Conservation (phyloP, 1,140 invertebrate species). For the Helicoverpa armigera region DNA sequence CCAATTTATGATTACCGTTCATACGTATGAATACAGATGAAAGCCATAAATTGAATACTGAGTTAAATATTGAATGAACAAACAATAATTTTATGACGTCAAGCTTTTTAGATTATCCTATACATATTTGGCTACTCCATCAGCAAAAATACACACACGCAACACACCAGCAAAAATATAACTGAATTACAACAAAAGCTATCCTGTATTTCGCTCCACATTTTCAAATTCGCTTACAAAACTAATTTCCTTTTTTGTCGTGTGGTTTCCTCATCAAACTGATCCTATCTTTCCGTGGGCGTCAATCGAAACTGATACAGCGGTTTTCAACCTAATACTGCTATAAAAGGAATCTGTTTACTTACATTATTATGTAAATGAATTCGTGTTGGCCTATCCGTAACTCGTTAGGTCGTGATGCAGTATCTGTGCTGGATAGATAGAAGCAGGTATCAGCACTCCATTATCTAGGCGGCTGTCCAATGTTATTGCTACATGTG, state of each 20-base stretch:
- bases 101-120: too few relatives aligned
- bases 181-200: too few relatives aligned
- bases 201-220: background rate
- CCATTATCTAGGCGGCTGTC: conserved; percentile 5
- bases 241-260: conserved; percentile 4
- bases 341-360: conserved; percentile 22
- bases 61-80: too few relatives aligned
- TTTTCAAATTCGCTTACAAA: background rate
- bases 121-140: too few relatives aligned
- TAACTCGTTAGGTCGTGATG: conserved; percentile 23
- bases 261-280: background rate
- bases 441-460: conserved; percentile 12
- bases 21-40: too few relatives aligned
- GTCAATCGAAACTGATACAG: conserved; percentile 6
- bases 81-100: too few relatives aligned
- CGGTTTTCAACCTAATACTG: background rate
- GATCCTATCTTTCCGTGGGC: conserved; percentile 5
- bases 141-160: too few relatives aligned
- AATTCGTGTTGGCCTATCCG: conserved; percentile 1
- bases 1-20: too few relatives aligned
- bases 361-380: conserved; percentile 23
- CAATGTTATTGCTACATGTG: conserved; percentile 12
- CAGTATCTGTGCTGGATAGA: background rate
- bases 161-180: too few relatives aligned
- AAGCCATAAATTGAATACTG: too few relatives aligned